Evolutionary conservation across 2,888 invertebrate genomes (phyloP), one percentile per base, ranked within the genome.

Genomic region (Microdon myrmicae): DNA sequence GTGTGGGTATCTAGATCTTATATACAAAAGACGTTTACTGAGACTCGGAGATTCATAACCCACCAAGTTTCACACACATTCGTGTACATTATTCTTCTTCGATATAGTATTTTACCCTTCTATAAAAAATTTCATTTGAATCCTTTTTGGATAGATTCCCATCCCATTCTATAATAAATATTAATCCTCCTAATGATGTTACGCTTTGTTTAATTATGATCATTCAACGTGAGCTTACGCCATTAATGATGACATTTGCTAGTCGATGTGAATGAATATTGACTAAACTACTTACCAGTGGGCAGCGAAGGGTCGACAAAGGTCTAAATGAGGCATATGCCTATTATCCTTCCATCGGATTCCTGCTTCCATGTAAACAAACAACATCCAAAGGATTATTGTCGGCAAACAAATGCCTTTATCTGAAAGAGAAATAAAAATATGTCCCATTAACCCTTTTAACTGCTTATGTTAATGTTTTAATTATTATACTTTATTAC

Each of bases 271-370:
- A 4, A 4, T 10, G 5, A 4, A 20, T 4, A n/a, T 19, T 13
- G 5, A 9, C 25, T 2, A 1, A 7, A 39, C 20, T 16, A 41
- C 85, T 81, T 84, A 92, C 88, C 95, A 96, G 82, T 97, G 96
- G 69, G 96, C 96, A 71, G 96, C 96, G 82, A 97, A 94, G 70
- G 96, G 96, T 79, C 95, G 85, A 83, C 94, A 94, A 72, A 96
- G 86, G 82, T 94, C 94, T 76, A 94, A 83, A 78, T 92, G 90
- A 61, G 92, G 91, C 84, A 90, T 86, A 81, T 89, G 89, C 72
- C 90, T 88, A 74, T 90, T 83, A 80, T 90, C 90, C 76, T 89
- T 86, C 77, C 93, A 86, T 76, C 96, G 86, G 73, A 94, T 87
- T 69, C 92, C 90, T 69, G 92, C 94, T 83, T 97, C 97, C 76